These are phyloP conservation scores for Pantherophis vulpinus DNA, from an alignment of 2,797 vertebrate genomes.

Conservation along the genomic window DNA sequence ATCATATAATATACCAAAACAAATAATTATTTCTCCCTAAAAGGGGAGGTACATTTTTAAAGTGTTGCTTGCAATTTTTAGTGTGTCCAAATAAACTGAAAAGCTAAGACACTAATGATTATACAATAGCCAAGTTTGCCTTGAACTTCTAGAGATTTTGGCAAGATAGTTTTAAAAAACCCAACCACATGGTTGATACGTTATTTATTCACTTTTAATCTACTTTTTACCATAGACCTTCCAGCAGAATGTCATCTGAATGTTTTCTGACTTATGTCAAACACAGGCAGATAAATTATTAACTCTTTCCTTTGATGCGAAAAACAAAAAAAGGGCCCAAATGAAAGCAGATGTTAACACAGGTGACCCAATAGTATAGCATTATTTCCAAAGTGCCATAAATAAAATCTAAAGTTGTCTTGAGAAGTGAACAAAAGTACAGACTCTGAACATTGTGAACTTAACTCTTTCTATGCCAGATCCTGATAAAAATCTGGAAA, in stretches of 20 bases:
- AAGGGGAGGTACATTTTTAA: not conserved
- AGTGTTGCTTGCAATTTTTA: not conserved
- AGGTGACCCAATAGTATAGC: constrained; percentile 66
- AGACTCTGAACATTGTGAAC: constrained; percentile 51
- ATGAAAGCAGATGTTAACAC: constrained; percentile 65
- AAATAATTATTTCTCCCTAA: not conserved
- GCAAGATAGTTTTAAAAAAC: not conserved
- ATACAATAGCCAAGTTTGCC: not conserved
- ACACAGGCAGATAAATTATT: constrained; percentile 52
- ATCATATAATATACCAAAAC: not conserved
- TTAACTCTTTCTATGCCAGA: constrained; percentile 61
- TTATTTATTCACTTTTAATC: constrained; percentile 10
- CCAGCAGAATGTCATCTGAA: constrained; percentile 39
- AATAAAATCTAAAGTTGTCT: constrained; percentile 59
- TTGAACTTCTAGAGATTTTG: not conserved
- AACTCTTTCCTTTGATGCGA: constrained; percentile 55
- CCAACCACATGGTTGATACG: not conserved
- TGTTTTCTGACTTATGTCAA: constrained; percentile 47
- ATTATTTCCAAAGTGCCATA: constrained; percentile 57
- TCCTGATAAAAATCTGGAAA: constrained; percentile 15
- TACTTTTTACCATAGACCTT: constrained; percentile 19
- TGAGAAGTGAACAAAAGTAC: constrained; percentile 38
- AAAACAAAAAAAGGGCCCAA: constrained; percentile 30
- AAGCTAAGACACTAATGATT: not conserved
- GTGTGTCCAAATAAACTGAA: not conserved